Evolutionary conservation across 2,797 vertebrate species (phyloP).

Genomic region (Onychomys leucogaster): DNA sequence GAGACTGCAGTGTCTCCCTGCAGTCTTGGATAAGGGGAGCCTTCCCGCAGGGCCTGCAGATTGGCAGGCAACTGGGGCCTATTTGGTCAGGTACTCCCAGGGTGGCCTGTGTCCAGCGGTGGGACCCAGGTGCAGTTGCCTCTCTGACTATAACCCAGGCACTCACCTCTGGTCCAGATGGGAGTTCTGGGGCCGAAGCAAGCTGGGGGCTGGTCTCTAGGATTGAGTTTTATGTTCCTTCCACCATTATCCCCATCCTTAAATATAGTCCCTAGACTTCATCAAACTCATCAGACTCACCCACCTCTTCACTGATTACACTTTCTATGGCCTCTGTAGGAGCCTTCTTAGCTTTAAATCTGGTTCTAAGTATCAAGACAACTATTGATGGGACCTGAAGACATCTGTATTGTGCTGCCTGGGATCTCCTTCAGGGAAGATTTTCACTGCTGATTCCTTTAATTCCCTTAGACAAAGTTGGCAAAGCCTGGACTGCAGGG

Average conservation of each 20-base stretch:
- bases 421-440: background rate
- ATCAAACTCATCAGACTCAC: background rate
- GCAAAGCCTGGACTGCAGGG: background rate
- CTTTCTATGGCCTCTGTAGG: background rate
- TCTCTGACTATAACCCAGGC: too few species aligned
- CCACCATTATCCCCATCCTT: background rate
- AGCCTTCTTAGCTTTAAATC: background rate
- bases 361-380: background rate
- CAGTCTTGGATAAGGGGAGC: too few species aligned
- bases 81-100: too few species aligned
- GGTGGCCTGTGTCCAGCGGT: too few species aligned
- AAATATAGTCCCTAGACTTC: background rate
- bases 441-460: background rate
- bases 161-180: too few species aligned
- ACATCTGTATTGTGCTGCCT: background rate
- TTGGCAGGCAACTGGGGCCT: too few species aligned
- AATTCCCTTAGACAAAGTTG: background rate
- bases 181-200: too few species aligned
- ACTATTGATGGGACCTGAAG: background rate
- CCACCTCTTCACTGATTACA: background rate
- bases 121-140: too few species aligned
- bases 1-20: too few species aligned
- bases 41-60: too few species aligned
- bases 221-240: background rate
- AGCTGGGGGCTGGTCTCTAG: too few species aligned